phyloP scores from a whole-genome alignment of 2,888 invertebrate genomes.

The Tuberolachnus salignus region DNA sequence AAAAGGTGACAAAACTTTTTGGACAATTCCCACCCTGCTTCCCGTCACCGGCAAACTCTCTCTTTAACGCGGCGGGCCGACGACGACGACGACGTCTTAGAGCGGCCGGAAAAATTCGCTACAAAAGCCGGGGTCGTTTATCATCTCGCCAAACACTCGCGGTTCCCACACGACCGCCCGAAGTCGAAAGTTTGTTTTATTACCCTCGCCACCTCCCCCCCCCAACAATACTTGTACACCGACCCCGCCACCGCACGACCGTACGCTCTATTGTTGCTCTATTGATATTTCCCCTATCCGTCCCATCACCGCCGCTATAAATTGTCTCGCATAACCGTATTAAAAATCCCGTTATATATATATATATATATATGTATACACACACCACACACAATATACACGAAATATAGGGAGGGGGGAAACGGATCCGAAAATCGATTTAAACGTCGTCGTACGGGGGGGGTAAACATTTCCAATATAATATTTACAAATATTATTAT shows the following conservation, averaged over 20 bases:
- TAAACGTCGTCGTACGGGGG: not conserved
- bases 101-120: slow-evolving; percentile 49
- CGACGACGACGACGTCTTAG: slow-evolving; percentile 45
- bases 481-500: too few relatives aligned
- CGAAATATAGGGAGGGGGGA: too few relatives aligned
- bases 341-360: slow-evolving; percentile 8
- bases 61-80: not conserved
- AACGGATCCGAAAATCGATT: slow-evolving; percentile 16
- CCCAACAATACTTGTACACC: not conserved
- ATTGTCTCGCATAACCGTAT: slow-evolving; percentile 5
- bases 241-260: not conserved
- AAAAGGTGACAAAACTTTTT: slow-evolving; percentile 56
- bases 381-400: too few relatives aligned
- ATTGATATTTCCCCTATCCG: slow-evolving; percentile 25
- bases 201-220: not conserved
- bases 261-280: slow-evolving; percentile 22
- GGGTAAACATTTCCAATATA: too few relatives aligned
- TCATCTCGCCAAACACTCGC: slow-evolving; percentile 45
- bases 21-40: slow-evolving; percentile 17
- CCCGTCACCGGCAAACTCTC: not conserved
- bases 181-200: slow-evolving; percentile 54
- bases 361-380: too few relatives aligned
- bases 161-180: slow-evolving; percentile 14
- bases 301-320: not conserved
- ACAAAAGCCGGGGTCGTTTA: slow-evolving; percentile 55